Conservation (phyloP, 2,113 vertebrate species). For the Lota lota region DNA sequence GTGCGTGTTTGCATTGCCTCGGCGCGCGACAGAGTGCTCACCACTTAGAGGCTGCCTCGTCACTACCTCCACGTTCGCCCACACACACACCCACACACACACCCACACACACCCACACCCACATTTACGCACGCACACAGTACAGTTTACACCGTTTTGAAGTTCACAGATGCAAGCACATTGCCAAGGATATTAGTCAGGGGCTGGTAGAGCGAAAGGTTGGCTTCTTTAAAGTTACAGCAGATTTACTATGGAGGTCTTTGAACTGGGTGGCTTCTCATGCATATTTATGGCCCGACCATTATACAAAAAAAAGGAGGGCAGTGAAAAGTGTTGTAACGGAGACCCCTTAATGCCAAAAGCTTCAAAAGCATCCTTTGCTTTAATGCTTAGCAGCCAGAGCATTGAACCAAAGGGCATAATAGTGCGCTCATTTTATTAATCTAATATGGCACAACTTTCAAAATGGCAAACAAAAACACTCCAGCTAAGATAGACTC, state of each 20-base stretch:
- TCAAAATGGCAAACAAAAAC: too few species aligned
- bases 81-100: not conserved
- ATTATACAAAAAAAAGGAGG: not conserved
- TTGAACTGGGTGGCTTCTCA: conserved; percentile 14
- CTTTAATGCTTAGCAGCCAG: not conserved
- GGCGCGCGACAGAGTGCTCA: too few species aligned
- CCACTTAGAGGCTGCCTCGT: not conserved
- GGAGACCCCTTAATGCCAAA: too few species aligned
- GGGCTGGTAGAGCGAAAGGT: not conserved
- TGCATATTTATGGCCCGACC: conserved; percentile 1
- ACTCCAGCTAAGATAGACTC: too few species aligned
- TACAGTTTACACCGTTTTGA: conserved; percentile 9
- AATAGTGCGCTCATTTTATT: too few species aligned
- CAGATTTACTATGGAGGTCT: conserved; percentile 12
- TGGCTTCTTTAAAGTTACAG: not conserved
- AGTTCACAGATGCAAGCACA: conserved; percentile 8
- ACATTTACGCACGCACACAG: not conserved
- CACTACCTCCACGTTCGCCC: not conserved
- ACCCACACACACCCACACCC: not conserved
- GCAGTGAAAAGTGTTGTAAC: not conserved
- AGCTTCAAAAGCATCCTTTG: too few species aligned
- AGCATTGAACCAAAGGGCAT: not conserved
- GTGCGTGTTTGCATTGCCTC: too few species aligned
- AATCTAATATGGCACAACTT: too few species aligned
- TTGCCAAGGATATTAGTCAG: conserved; percentile 8